Percentiles rank a stretch among this genome's conserved stretches.
These are phyloP conservation scores for Lepidotrigona ventralis DNA, from an alignment of 1,140 invertebrate species.

Conservation along the genomic window DNA sequence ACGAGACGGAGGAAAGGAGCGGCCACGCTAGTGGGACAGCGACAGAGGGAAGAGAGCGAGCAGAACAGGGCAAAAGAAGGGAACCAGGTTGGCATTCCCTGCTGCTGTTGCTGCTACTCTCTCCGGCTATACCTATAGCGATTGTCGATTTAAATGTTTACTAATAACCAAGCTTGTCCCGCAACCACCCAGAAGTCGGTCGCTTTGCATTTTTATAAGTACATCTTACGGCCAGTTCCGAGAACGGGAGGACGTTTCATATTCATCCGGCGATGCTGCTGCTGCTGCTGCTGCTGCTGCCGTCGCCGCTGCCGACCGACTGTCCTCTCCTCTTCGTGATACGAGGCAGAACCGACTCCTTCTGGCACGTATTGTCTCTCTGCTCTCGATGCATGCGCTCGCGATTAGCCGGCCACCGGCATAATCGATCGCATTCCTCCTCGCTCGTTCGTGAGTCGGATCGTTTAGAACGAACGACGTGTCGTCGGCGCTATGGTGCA, in stretches of 20 bases:
- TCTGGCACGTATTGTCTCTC: slow-evolving; percentile 53
- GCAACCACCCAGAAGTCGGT: slow-evolving; percentile 80
- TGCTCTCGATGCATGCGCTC: slow-evolving; percentile 47
- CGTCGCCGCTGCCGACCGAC: slow-evolving; percentile 19
- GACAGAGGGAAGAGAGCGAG: slow-evolving; percentile 31
- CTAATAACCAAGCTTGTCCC: slow-evolving; percentile 80
- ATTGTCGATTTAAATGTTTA: slow-evolving; percentile 81
- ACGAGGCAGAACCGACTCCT: not conserved
- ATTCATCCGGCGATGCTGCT: slow-evolving; percentile 65
- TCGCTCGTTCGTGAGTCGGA: not conserved
- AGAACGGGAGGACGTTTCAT: slow-evolving; percentile 72
- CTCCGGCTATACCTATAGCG: slow-evolving; percentile 67
- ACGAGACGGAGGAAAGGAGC: not conserved
- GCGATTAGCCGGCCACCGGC: slow-evolving; percentile 55
- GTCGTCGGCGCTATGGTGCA: not conserved
- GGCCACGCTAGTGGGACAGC: slow-evolving; percentile 9
- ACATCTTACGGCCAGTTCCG: slow-evolving; percentile 68
- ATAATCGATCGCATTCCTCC: slow-evolving; percentile 42
- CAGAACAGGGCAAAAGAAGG: slow-evolving; percentile 7
- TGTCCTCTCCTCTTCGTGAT: slow-evolving; percentile 12
- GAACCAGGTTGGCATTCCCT: slow-evolving; percentile 60
- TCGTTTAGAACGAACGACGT: not conserved
- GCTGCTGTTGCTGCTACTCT: slow-evolving; percentile 53
- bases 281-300: not conserved
- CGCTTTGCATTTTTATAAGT: slow-evolving; percentile 80